Evolutionary conservation across 2,113 vertebrate species (phyloP).

Genomic region (Pipra filicauda): DNA sequence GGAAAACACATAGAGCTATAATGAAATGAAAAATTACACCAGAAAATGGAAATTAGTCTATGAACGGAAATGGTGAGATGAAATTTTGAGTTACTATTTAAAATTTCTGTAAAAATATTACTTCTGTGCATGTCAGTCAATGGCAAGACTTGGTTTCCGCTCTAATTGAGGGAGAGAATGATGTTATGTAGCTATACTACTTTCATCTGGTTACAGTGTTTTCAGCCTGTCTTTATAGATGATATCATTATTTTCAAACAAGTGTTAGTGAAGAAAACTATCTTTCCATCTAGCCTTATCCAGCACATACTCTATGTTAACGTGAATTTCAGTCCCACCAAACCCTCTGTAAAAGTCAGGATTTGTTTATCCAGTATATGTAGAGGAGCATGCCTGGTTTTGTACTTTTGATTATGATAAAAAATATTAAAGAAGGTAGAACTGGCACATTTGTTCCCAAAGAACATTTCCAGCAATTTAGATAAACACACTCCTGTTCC

Average conservation of each 20-base stretch:
- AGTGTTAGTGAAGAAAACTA: neutral
- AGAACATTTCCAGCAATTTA: neutral
- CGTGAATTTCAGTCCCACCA: neutral
- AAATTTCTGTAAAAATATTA: neutral
- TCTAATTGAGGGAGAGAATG: neutral
- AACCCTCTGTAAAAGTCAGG: neutral
- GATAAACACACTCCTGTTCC: neutral
- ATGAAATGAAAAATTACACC: conserved; percentile 62
- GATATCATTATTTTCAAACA: neutral
- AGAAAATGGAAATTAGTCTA: conserved; percentile 44
- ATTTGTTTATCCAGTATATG: neutral
- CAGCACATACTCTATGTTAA: neutral
- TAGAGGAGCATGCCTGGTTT: neutral
- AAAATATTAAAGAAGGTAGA: neutral
- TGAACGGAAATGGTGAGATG: neutral
- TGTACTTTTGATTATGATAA: neutral
- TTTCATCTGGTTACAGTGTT: neutral
- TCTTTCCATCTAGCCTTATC: neutral
- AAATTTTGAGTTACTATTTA: neutral
- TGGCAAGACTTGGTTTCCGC: neutral
- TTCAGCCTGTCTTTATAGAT: neutral
- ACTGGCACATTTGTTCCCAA: neutral
- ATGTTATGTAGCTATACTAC: neutral
- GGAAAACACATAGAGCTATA: conserved; percentile 25
- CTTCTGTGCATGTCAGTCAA: neutral